A percentile compares a stretch with the other conserved stretches of the same genome.
These are phyloP conservation scores for Prosopocoilus inquinatus DNA, from an alignment of 2,888 invertebrate species.

Conservation along the genomic window DNA sequence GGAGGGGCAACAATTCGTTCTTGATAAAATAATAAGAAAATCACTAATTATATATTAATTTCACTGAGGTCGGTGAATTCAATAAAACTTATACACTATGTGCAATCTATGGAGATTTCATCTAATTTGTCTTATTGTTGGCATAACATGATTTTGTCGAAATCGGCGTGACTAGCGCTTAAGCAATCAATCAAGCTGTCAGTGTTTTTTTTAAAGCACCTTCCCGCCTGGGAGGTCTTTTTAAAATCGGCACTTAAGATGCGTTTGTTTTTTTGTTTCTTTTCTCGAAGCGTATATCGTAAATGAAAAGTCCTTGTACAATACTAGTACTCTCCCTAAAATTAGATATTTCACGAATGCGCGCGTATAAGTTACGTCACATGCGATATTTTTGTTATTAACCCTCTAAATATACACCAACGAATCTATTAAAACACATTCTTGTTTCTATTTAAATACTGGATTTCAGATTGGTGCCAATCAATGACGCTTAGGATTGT, in stretches of 20 bases:
- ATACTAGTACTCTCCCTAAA: background rate
- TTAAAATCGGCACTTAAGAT: background rate
- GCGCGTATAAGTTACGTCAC: conserved; percentile 29
- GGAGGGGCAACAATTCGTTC: no score
- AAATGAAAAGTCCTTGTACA: no score
- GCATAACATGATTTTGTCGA: conserved; percentile 31
- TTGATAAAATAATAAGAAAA: no score
- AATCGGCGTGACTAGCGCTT: conserved; percentile 30
- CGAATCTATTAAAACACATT: conserved; percentile 32
- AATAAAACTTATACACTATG: background rate
- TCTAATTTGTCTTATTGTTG: conserved; percentile 36
- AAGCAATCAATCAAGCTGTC: conserved; percentile 34
- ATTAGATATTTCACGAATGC: background rate
- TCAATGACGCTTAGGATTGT: conserved; percentile 32
- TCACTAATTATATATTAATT: no score
- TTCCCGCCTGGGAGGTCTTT: conserved; percentile 27
- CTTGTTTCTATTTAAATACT: conserved; percentile 32
- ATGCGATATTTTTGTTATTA: conserved; percentile 33
- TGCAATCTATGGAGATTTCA: conserved; percentile 26
- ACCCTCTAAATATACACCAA: conserved; percentile 33
- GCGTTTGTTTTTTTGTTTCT: no score
- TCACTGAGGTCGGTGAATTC: no score
- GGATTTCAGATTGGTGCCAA: conserved; percentile 35
- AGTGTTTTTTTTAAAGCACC: conserved; percentile 23
- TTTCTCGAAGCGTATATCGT: no score